Base-by-base conservation (phyloP, 2,888 invertebrate species). In the Leucophenga montana region DNA sequence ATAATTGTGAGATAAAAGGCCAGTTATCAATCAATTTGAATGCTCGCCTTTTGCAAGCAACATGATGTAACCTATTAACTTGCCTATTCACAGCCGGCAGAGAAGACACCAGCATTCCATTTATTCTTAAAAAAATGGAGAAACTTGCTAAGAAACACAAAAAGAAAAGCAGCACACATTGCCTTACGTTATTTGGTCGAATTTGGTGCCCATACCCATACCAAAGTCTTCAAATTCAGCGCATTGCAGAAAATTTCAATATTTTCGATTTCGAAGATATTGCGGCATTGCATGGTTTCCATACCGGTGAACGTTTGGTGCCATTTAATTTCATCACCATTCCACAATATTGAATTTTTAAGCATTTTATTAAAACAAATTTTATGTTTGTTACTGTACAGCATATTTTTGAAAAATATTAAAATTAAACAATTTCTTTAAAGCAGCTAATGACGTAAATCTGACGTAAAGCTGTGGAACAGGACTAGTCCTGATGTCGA, bases 41-140 rank as follows among this genome's bases (percentile, higher is more conserved):
- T 88, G 88, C 64, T 85, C 94, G 80, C 91, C 95, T 95, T 92
- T 83, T 94, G 95, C 86, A 90, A 91, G 66, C 85, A 90, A 8
- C 90, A 91, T 50, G 90, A 89, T 61, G 92, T 97, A 57, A 88
- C 89, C 0, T n/a, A n/a, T 87, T 96, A 75, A 93, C 90, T n/a
- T 84, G 95, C 90, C 0, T 96, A 94, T 87, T 92, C 93, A 48
- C 95, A 90, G 84, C 75, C 88, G 8, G 79, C 84, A 0, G 89
- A 90, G 67, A 54, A 84, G 16, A 85, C 78, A 70, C 91, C 92
- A 0, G 88, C 80, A 3, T 88, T 92, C n/a, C 72, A 75, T 86
- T 9, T 90, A 91, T 50, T 90, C 92, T n/a, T 70, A 88, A 90
- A 0, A 89, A 89, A 72, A 89, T 93, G 0, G 79, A 89, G 5